These are phyloP conservation scores for Eulemur albifrons DNA, from an alignment of 2,797 vertebrate species.

Conservation along the genomic window DNA sequence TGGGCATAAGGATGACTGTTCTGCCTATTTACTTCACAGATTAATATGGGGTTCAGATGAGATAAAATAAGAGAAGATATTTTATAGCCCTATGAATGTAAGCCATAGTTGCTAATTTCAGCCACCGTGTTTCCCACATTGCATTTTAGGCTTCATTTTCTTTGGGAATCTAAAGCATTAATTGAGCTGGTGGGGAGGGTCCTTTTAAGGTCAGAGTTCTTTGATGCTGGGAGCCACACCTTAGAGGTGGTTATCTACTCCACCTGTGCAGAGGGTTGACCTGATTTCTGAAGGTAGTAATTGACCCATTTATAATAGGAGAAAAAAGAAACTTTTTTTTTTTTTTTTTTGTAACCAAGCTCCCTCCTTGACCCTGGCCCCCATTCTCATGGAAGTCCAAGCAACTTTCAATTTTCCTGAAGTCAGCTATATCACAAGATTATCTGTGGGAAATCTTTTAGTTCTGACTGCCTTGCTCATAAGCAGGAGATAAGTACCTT, in stretches of 20 bases:
- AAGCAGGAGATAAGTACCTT: slow-evolving; percentile 60
- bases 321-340: background rate
- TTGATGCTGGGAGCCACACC: background rate
- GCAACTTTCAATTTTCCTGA: slow-evolving; percentile 53
- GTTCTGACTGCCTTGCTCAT: slow-evolving; percentile 6
- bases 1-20: background rate
- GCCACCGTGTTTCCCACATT: background rate
- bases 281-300: slow-evolving; percentile 30
- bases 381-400: slow-evolving; percentile 52
- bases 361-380: background rate
- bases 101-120: slow-evolving; percentile 1
- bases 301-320: slow-evolving; percentile 11
- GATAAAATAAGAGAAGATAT: background rate
- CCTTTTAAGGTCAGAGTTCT: slow-evolving; percentile 11
- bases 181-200: background rate
- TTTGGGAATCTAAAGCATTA: slow-evolving; percentile 49
- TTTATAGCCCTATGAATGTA: background rate
- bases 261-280: background rate
- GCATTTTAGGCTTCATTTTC: slow-evolving; percentile 8
- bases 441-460: slow-evolving; percentile 69
- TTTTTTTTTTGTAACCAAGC: background rate
- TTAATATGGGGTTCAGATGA: background rate
- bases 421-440: slow-evolving; percentile 11
- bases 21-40: background rate
- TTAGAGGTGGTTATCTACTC: background rate